Base-by-base conservation (phyloP, 2,888 invertebrate species). In the Nomada ferruginata region DNA sequence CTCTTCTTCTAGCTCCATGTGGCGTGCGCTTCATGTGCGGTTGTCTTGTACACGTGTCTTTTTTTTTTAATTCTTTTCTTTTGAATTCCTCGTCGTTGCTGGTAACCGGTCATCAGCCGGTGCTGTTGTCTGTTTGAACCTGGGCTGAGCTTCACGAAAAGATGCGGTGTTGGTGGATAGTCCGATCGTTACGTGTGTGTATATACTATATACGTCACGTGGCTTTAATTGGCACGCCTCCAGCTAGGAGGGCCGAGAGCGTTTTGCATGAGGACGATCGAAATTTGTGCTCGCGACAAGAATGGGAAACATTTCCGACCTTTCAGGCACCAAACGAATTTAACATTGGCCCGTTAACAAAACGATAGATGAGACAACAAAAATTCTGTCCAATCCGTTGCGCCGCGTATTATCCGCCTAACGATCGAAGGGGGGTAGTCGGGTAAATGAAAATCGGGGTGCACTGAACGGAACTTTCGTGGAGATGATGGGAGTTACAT, bases 11-110 rank as follows among this genome's bases (percentile, higher is more conserved):
- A 60, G 65, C 84, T 84, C 82, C 87, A 87, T 82, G 82, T 84
- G 76, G 83, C 87, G 87, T 87, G 87, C 86, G 87, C 87, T 87
- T 87, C 87, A 85, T 87, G 87, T 80, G 68, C 72, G 57, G 66
- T 63, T 79, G 72, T 68, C 63, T 71, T 66, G 53, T 84, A 85
- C 59, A 71, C 81, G 81, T 84, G 82, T 89, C 76, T 18, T 63
- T 47, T 55, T 76, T 79, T 75, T 68, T 81, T 70, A 47, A n/a
- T 69, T 20, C 26, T 60, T 50, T 50, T 63, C 52, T 66, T 69
- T 71, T 66, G 52, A 50, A 55, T n/a, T 59, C 52, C 47, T 79
- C 73, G 71, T 75, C 73, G 81, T 65, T 78, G 87, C 87, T 85
- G 82, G 59, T 78, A 87, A 85, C 82, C 76, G 76, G 77, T 69